phyloP scores from a whole-genome alignment of 2,797 vertebrate species.

The Halcyon badia region DNA sequence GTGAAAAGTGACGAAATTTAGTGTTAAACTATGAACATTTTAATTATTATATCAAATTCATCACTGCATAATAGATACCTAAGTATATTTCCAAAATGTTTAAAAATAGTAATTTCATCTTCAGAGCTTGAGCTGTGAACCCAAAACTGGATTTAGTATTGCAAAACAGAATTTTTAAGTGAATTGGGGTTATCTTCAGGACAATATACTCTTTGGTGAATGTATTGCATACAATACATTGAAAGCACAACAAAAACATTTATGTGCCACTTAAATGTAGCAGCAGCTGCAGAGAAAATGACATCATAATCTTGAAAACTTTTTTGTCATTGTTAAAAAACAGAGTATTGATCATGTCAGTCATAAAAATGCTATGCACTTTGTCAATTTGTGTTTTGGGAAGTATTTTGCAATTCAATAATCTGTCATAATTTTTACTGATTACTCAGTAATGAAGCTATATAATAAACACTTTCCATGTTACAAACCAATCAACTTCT shows the following conservation, averaged over 20 bases:
- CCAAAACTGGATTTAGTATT: neutral
- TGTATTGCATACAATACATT: neutral
- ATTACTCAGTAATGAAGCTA: neutral
- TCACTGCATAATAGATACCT: neutral
- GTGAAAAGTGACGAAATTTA: neutral
- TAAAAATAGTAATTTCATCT: neutral
- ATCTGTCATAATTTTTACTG: neutral
- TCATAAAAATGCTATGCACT: neutral
- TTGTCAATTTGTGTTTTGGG: neutral
- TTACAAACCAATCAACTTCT: neutral
- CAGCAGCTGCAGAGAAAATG: neutral
- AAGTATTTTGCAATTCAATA: neutral
- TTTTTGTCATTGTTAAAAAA: neutral
- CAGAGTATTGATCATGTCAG: neutral
- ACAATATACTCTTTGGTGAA: neutral
- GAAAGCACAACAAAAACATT: neutral
- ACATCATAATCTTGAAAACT: neutral
- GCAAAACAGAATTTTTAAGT: neutral
- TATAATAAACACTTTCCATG: neutral
- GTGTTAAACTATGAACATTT: neutral
- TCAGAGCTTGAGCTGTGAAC: neutral
- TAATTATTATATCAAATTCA: neutral
- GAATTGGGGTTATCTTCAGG: neutral
- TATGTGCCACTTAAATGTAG: neutral
- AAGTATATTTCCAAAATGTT: neutral